Evolutionary conservation across 2,888 invertebrate genomes (phyloP).

Genomic region (Tipula helvola): DNA sequence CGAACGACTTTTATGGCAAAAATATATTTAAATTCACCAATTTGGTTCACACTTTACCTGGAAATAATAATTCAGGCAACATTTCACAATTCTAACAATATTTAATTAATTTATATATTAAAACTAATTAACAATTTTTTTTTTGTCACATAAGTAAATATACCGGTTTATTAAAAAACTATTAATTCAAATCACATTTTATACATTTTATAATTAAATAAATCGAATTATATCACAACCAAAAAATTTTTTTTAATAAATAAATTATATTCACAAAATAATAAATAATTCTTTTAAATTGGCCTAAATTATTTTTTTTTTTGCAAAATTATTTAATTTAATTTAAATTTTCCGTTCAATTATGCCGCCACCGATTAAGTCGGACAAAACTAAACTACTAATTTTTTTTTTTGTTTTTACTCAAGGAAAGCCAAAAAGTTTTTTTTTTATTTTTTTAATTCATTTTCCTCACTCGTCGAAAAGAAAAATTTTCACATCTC

Average conservation of each 20-base stretch:
- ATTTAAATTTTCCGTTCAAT: not conserved
- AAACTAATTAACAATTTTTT: not conserved
- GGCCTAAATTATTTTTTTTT: not conserved
- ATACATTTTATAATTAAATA: not conserved
- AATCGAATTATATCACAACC: not conserved
- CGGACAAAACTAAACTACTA: slow-evolving; percentile 8
- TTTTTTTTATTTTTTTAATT: not conserved
- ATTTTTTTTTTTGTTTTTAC: not conserved
- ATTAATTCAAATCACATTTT: not conserved
- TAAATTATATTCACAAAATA: not conserved
- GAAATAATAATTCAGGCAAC: slow-evolving; percentile 18
- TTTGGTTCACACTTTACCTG: slow-evolving; percentile 14
- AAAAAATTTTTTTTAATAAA: not conserved
- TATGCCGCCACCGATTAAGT: not conserved
- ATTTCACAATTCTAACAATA: slow-evolving; percentile 12
- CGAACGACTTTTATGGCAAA: not conserved
- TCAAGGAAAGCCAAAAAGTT: not conserved
- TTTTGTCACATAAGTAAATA: not conserved
- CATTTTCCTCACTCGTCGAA: not conserved
- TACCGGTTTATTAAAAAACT: not conserved
- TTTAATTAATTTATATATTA: not conserved
- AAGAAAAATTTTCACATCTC: not conserved
- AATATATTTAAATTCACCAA: not conserved
- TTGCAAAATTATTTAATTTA: not conserved
- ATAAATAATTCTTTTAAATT: not conserved